Evolutionary conservation across 1,140 invertebrate species (phyloP), one percentile per base, ranked within the genome.

Genomic region (Scaptomyza graminum): DNA sequence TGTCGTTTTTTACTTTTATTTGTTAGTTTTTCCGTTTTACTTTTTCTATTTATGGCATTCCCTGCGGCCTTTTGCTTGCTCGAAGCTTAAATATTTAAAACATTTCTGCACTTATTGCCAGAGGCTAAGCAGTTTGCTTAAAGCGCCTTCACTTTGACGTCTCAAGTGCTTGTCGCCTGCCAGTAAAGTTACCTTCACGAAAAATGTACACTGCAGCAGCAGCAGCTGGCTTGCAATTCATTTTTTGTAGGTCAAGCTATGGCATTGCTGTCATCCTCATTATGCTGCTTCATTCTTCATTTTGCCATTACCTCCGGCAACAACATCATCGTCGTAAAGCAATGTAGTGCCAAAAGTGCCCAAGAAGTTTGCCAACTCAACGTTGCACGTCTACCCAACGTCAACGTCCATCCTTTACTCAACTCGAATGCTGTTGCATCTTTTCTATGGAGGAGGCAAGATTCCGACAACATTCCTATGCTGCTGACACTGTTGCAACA

Each of bases 241-340:
- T 34, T 34, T 52, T 61, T 87, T 88, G 70, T 85, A 81, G 82
- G 82, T 85, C 82, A 85, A 88, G 82, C 74, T 66, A 50, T 67
- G 55, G 37, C 52, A 18, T 15, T 57, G 61, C 37, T 51, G 65
- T 67, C 47, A 59, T 18, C 8, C 37, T 39, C 54, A 46, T 72
- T 49, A 44, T 52, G 31, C 22, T 43, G 22, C 11, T 39, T 47
- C 43, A 60, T 7, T 13, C 22, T 15, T 28, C 39, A 57, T 22
- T n/a, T 49, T 28, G 9, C 34, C 47, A 28, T 34, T 43, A 4
- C 16, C 18, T n/a, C 13, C 28, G 47, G 12, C 15, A 16, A 74
- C 71, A 84, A 49, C 55, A 61, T 49, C 78, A 84, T 84, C 87
- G 77, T 87, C 69, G 74, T 81, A 65, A 87, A 66, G 75, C 44